These are phyloP conservation scores for Diarsia mendica DNA, from an alignment of 2,888 invertebrate genomes.

Conservation along the genomic window DNA sequence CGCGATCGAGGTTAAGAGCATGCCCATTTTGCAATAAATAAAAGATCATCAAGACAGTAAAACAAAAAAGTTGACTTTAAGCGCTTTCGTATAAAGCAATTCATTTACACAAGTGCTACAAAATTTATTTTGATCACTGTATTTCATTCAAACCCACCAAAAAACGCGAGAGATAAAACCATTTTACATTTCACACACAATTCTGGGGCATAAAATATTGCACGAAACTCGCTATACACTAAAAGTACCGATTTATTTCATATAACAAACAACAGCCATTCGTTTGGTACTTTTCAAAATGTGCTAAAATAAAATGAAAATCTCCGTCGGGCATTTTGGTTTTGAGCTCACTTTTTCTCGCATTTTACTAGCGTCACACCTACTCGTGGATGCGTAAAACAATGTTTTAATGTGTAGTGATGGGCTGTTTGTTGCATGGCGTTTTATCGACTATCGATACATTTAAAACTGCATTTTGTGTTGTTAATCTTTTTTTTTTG, in stretches of 20 bases:
- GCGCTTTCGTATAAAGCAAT: neutral
- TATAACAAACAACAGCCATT: constrained; percentile 56
- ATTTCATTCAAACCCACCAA: constrained; percentile 13
- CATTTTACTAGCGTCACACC: constrained; percentile 41
- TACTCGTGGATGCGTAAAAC: constrained; percentile 58
- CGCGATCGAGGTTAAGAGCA: too few relatives aligned
- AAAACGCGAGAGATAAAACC: constrained; percentile 17
- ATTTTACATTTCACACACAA: constrained; percentile 30
- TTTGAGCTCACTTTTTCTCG: constrained; percentile 50
- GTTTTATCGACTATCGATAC: constrained; percentile 39
- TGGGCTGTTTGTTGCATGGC: neutral
- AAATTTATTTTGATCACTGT: constrained; percentile 6
- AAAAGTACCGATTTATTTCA: constrained; percentile 54
- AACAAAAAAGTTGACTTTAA: neutral
- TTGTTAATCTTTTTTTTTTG: too few relatives aligned
- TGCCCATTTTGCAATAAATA: too few relatives aligned
- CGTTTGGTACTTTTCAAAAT: constrained; percentile 51
- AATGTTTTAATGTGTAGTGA: constrained; percentile 50
- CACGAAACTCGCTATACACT: constrained; percentile 44
- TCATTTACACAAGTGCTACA: neutral
- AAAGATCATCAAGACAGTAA: neutral
- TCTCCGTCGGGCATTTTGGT: constrained; percentile 39
- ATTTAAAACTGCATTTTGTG: neutral
- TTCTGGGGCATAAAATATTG: constrained; percentile 49
- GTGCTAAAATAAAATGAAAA: constrained; percentile 55